Conservation (phyloP, 1,140 invertebrate genomes). For the Orchesella cincta region DNA sequence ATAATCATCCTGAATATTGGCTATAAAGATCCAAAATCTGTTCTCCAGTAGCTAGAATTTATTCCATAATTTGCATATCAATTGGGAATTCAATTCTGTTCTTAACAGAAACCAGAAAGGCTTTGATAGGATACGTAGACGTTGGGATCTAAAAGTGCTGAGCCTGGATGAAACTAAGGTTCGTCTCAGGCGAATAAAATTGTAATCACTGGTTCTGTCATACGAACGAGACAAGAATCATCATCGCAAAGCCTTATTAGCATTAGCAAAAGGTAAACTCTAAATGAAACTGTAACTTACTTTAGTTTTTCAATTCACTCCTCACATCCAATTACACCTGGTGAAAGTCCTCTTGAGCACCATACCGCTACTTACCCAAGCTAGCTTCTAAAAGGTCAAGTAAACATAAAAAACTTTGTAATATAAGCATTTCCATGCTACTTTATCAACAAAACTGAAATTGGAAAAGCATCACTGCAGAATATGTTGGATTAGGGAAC, state of each 20-base stretch:
- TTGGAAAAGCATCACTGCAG: neutral
- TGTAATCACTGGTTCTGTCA: constrained; percentile 9
- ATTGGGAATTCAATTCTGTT: neutral
- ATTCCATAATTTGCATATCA: neutral
- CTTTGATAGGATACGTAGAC: no score
- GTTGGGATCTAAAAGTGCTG: neutral
- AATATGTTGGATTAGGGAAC: constrained; percentile 34
- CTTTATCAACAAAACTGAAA: neutral
- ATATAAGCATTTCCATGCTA: no score
- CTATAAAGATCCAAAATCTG: neutral
- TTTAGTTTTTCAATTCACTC: neutral
- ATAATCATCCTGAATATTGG: neutral
- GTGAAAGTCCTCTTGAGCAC: neutral
- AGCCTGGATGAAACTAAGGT: neutral
- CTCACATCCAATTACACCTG: neutral
- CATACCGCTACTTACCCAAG: neutral
- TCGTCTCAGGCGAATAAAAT: constrained; percentile 11
- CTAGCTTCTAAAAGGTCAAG: neutral
- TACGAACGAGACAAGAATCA: constrained; percentile 25
- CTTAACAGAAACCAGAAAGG: no score
- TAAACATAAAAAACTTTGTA: neutral
- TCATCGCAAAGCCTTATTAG: neutral
- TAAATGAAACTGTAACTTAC: neutral
- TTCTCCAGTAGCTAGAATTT: neutral
- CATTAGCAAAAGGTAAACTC: neutral